Conservation (phyloP, 2,888 invertebrate genomes). For the Harpagoxenus sublaevis region DNA sequence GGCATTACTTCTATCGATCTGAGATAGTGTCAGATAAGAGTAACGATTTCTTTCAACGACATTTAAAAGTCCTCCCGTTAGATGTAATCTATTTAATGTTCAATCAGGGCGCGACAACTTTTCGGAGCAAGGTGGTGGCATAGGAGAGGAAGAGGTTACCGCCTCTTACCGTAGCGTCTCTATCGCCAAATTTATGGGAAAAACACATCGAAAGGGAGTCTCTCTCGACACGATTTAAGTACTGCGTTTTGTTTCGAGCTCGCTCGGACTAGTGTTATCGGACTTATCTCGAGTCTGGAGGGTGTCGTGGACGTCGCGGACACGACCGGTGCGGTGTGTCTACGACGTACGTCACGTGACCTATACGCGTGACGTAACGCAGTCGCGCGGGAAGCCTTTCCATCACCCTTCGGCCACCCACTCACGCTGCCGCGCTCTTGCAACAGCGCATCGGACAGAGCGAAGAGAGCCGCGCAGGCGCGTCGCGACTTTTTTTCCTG, state of each 20-base stretch:
- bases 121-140: not conserved
- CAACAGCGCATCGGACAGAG: constrained; percentile 84
- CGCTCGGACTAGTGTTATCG: not conserved
- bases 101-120: not conserved
- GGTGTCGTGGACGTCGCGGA: constrained; percentile 57
- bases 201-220: not conserved
- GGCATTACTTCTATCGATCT: not conserved
- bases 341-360: constrained; percentile 77
- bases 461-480: constrained; percentile 13
- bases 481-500: constrained; percentile 48
- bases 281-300: constrained; percentile 52
- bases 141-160: not conserved
- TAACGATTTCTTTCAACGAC: not conserved
- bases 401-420: constrained; percentile 73
- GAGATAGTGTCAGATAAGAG: not conserved
- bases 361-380: constrained; percentile 79
- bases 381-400: constrained; percentile 78
- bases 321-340: constrained; percentile 75
- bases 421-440: constrained; percentile 83
- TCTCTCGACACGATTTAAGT: not conserved
- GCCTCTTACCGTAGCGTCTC: not conserved
- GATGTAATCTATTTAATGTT: not conserved
- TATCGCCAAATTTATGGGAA: not conserved
- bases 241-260: not conserved
- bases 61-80: not conserved